Base-by-base conservation (phyloP, 2,888 invertebrate genomes). In the Unio delphinus region DNA sequence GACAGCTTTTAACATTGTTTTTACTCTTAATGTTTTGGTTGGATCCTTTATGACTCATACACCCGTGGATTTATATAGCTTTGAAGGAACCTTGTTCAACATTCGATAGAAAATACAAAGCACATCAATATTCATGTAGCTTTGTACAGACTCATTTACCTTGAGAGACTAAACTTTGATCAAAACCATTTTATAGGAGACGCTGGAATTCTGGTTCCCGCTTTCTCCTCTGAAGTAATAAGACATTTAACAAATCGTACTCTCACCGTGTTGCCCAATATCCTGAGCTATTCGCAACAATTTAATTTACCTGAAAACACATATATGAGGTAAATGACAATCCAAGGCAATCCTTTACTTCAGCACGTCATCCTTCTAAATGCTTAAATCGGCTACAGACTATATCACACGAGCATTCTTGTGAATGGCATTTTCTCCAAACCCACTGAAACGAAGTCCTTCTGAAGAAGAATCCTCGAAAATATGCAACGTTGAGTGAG, bases 111-210 rank as follows among this genome's bases (percentile, higher is more conserved):
- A 58, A 54, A 81, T n/a, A 81, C 79, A 0, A 71, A 74, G 3
- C 72, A 80, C 28, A 75, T 74, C 15, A 78, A 79, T 0, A 68
- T 81, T 0, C 81, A 78, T 1, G 65, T 81, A 5, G 78, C 81
- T 17, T 61, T 81, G 5, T 64, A 76, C 1, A 58, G 69, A 30
- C 67, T 78, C 1, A 60, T 74, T 20, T 81, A 69, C 57, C 60
- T 81, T 6, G 63, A 69, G 15, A 55, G 45, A 15, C 63, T 81
- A 15, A 75, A 70, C 64, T 78, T 81, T 30, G 79, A 81, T n/a
- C 75, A 81, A 59, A 80, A 81, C 58, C 72, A 77, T 45, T 55
- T 69, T 0, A 75, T 81, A 7, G 78, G 78, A 0, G 78, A 81
- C 62, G 73, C 75, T 17, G 79, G 79, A 1, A 71, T 80, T 45